Conservation (phyloP, 2,888 invertebrate species). For the Conops quadrifasciatus region DNA sequence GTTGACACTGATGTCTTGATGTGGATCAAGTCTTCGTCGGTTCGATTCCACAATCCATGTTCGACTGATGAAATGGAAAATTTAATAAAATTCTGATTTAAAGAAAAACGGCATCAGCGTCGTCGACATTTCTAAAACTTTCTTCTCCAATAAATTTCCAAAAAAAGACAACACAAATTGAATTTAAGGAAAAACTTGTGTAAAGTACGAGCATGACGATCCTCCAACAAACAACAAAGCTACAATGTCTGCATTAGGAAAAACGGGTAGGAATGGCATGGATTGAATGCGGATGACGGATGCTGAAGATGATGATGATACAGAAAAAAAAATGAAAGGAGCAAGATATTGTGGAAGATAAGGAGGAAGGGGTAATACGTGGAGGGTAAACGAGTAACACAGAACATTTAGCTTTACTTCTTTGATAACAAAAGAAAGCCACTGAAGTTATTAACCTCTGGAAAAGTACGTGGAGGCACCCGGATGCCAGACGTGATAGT, state of each 20-base stretch:
- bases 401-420: too few relatives aligned
- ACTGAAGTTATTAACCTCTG: too few relatives aligned
- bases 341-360: background rate
- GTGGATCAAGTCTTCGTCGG: too few relatives aligned
- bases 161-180: background rate
- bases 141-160: background rate
- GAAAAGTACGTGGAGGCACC: too few relatives aligned
- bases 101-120: background rate
- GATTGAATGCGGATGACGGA: too few relatives aligned
- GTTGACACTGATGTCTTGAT: too few relatives aligned
- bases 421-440: too few relatives aligned
- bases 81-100: constrained; percentile 9
- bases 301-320: too few relatives aligned
- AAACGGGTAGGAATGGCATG: background rate
- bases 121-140: constrained; percentile 17
- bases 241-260: background rate
- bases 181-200: background rate
- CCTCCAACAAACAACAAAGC: constrained; percentile 3
- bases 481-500: too few relatives aligned
- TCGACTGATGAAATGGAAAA: constrained; percentile 20
- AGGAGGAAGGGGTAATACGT: too few relatives aligned
- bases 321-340: background rate
- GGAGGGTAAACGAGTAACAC: too few relatives aligned
- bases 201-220: background rate
- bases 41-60: too few relatives aligned